Evolutionary conservation across 2,888 invertebrate genomes (phyloP).

Genomic region (Muschampia plurimacula): DNA sequence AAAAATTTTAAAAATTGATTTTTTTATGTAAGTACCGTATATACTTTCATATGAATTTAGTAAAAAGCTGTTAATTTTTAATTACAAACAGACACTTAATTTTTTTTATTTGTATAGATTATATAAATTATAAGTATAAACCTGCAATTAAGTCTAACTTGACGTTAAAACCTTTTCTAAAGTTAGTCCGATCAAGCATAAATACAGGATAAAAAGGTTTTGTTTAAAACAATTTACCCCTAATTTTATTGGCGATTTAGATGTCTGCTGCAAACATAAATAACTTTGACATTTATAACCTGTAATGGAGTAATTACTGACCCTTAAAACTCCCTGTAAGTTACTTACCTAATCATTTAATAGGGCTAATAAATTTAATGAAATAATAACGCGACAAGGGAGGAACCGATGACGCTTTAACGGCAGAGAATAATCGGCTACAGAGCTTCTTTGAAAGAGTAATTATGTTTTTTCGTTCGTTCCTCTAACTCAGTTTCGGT

Average conservation of each 20-base stretch:
- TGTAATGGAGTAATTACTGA: constrained; percentile 26
- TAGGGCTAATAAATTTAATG: constrained; percentile 40
- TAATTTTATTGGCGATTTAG: neutral
- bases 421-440: constrained; percentile 8
- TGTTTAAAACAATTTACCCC: too few species aligned
- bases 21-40: too few species aligned
- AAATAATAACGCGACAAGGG: constrained; percentile 39
- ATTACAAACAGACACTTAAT: too few species aligned
- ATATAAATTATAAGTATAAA: too few species aligned
- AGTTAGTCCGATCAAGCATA: too few species aligned
- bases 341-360: constrained; percentile 36
- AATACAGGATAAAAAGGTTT: too few species aligned
- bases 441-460: neutral
- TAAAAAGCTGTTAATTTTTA: too few species aligned
- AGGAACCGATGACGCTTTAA: constrained; percentile 19
- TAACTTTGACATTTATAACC: constrained; percentile 21
- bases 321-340: constrained; percentile 34
- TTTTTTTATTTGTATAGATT: too few species aligned
- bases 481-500: neutral
- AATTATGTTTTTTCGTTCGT: neutral
- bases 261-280: neutral
- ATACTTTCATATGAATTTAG: too few species aligned
- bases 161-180: too few species aligned
- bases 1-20: too few species aligned
- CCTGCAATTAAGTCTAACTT: too few species aligned